phyloP scores from a whole-genome alignment of 2,113 vertebrate genomes.

The Epinephelus fuscoguttatus region DNA sequence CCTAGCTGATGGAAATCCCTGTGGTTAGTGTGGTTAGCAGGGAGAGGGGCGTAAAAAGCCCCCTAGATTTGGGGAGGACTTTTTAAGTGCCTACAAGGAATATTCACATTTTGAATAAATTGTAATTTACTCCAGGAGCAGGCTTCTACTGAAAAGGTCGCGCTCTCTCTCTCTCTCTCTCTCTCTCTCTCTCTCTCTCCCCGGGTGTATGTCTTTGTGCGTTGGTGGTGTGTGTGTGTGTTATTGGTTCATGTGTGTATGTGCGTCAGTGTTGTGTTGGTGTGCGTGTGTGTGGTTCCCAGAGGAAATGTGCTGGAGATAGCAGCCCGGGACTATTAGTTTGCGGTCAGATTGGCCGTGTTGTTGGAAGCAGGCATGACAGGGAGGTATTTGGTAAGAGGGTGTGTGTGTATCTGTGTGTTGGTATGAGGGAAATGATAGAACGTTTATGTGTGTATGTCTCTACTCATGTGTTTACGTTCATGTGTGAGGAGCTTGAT shows the following conservation, averaged over 20 bases:
- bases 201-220: constrained; percentile 6
- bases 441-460: constrained; percentile 8
- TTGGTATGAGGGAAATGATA: not conserved
- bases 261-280: constrained; percentile 46
- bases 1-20: constrained; percentile 81
- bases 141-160: constrained; percentile 32
- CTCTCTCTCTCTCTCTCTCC: not conserved
- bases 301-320: constrained; percentile 65
- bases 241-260: constrained; percentile 3
- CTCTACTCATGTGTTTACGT: not conserved
- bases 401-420: constrained; percentile 3
- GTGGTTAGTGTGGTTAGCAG: constrained; percentile 81
- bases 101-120: constrained; percentile 77
- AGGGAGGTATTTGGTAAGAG: constrained; percentile 54
- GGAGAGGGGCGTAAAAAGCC: constrained; percentile 73
- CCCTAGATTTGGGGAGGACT: constrained; percentile 75
- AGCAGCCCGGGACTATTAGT: constrained; percentile 68
- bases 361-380: constrained; percentile 70
- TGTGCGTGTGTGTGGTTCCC: constrained; percentile 39
- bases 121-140: constrained; percentile 65
- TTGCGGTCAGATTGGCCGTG: constrained; percentile 68
- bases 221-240: constrained; percentile 7
- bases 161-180: not conserved
- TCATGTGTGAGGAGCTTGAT: not conserved
- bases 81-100: constrained; percentile 81